phyloP scores from a whole-genome alignment of 2,888 invertebrate genomes.

The Eupelmus urozonus region DNA sequence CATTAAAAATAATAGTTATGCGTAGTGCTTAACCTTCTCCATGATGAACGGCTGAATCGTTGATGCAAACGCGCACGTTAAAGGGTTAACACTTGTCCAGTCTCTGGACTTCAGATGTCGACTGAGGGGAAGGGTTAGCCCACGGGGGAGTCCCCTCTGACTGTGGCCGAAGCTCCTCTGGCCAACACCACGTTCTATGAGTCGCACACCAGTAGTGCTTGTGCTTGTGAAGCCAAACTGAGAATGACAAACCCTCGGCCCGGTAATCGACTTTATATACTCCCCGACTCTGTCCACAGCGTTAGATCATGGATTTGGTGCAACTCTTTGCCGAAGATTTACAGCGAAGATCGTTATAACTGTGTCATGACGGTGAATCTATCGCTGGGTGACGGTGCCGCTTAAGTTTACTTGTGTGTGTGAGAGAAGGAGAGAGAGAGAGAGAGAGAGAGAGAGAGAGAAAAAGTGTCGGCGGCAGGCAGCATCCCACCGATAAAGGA shows the following conservation, averaged over 20 bases:
- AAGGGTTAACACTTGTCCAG: conserved; percentile 7
- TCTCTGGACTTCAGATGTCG: conserved; percentile 12
- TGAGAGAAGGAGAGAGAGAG: conserved; percentile 49
- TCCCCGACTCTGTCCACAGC: conserved; percentile 72
- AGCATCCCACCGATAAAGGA: conserved; percentile 56
- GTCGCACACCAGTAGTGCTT: conserved; percentile 65
- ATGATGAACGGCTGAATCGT: conserved; percentile 33
- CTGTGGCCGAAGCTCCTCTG: conserved; percentile 54
- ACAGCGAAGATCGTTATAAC: conserved; percentile 73
- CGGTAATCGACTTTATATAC: conserved; percentile 76
- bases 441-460: conserved; percentile 29
- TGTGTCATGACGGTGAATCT: conserved; percentile 70
- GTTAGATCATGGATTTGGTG: conserved; percentile 76
- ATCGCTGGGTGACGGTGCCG: conserved; percentile 60
- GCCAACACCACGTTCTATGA: conserved; percentile 39
- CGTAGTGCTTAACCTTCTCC: conserved; percentile 49
- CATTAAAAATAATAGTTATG: too few species aligned
- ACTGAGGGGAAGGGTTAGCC: conserved; percentile 35
- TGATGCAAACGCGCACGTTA: conserved; percentile 6
- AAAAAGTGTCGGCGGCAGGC: background rate
- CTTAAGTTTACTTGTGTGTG: conserved; percentile 4
- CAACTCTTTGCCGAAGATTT: conserved; percentile 73
- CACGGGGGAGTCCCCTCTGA: conserved; percentile 53
- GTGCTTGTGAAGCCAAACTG: conserved; percentile 68
- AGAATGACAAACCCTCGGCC: conserved; percentile 74